Base-by-base conservation (phyloP, 2,797 vertebrate species). In the Lithobates sylvaticus region DNA sequence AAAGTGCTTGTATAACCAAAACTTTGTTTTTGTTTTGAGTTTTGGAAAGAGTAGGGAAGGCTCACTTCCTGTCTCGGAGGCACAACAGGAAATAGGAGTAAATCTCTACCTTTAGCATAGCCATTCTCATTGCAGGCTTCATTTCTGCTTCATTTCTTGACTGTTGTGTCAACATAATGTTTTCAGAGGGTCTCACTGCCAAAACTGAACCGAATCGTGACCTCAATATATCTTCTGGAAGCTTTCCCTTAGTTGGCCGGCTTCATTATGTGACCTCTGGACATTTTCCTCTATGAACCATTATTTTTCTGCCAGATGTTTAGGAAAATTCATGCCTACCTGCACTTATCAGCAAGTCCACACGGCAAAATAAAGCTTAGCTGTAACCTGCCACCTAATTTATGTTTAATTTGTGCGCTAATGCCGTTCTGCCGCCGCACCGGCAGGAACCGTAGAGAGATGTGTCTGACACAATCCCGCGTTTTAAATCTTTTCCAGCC, bases 331-430 rank as follows among this genome's bases (percentile, higher is more conserved):
- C 71, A 73, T 5, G 6, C 10, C 10, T 42, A 73, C 5, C 39
- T 2, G 29, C 8, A 16, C 69, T 29, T 71, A 71, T 36, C 16
- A 44, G 16, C 18, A 73, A 73, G 36, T 10, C 23, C 71, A 34
- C 36, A 23, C 8, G 36, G n/a, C 39, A n/a, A 54, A 54, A 72
- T 18, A 72, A 39, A 21, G 32, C 34, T 42, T 16, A 61, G 27
- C 29, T 77, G 16, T 39, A 54, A 36, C 27, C 34, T 21, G 39
- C 72, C 64, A 58, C 42, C 8, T 84, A 34, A 85, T 85, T 61
- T 67, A 39, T 73, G 26, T 54, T 67, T 85, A 47, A 79, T 79
- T 72, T 39, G 16, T 34, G 61, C 39, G 13, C 47, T 36, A 27
- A 78, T 67, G 16, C 18, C 39, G 54, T 65, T 71, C 70, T 6